These are phyloP conservation scores for Trididemnum clinides DNA, from an alignment of 23 tunicate genomes.

Conservation along the genomic window DNA sequence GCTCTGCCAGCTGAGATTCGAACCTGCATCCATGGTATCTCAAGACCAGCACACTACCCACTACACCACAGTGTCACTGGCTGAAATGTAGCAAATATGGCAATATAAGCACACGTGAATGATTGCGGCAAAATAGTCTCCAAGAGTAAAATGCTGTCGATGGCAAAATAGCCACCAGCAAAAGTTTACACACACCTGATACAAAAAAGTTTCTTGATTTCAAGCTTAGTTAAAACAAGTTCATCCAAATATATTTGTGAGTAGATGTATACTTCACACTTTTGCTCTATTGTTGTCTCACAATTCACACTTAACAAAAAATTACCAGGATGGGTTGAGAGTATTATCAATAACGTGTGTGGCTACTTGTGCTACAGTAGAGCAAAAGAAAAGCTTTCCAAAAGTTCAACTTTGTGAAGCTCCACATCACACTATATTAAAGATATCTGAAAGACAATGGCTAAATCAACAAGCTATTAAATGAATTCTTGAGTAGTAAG, in stretches of 20 bases:
- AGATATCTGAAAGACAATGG: neutral
- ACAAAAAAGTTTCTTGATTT: neutral
- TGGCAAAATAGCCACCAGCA: too few relatives aligned
- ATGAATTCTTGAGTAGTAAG: neutral
- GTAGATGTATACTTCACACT: neutral
- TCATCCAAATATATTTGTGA: neutral
- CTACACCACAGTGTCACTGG: too few relatives aligned
- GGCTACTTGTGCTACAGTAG: slow-evolving; percentile 5
- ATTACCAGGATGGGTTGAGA: slow-evolving; percentile 1
- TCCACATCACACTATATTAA: neutral
- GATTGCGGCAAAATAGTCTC: too few relatives aligned
- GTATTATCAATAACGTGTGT: neutral
- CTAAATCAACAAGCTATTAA: slow-evolving; percentile 7
- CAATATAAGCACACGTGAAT: too few relatives aligned
- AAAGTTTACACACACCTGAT: too few relatives aligned
- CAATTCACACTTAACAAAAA: neutral
- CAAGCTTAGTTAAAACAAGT: neutral
- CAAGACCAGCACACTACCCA: too few relatives aligned
- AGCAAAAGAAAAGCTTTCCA: neutral
- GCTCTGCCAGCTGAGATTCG: too few relatives aligned
- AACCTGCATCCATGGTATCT: too few relatives aligned
- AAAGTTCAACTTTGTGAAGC: slow-evolving; percentile 3
- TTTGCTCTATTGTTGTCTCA: neutral
- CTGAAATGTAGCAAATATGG: too few relatives aligned
- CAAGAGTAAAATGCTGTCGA: too few relatives aligned